Evolutionary conservation across 2,888 invertebrate species (phyloP).

Genomic region (Podotricha telesiphe): DNA sequence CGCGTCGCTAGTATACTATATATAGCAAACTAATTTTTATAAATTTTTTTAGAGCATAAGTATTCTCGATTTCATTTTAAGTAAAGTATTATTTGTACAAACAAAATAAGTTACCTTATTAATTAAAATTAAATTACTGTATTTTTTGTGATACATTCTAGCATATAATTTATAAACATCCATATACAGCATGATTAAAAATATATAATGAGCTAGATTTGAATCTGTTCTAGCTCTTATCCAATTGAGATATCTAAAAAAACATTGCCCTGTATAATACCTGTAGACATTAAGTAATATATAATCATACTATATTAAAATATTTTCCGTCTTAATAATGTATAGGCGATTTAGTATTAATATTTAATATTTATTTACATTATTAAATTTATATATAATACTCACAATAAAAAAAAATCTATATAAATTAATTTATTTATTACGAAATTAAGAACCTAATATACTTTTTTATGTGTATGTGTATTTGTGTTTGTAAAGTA

Average conservation of each 20-base stretch:
- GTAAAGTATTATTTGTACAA: too few relatives aligned
- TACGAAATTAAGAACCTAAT: background rate
- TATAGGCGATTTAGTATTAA: background rate
- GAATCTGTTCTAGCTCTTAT: too few relatives aligned
- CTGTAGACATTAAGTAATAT: background rate
- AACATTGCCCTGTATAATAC: background rate
- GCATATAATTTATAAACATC: too few relatives aligned
- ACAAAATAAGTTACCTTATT: too few relatives aligned
- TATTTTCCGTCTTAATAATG: background rate
- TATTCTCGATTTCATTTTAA: too few relatives aligned
- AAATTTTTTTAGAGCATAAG: too few relatives aligned
- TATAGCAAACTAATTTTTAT: too few relatives aligned
- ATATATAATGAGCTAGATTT: background rate
- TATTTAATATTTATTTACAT: background rate
- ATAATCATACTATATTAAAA: constrained; percentile 5
- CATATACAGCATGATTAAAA: too few relatives aligned
- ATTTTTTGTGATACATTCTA: too few relatives aligned
- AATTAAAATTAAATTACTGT: too few relatives aligned
- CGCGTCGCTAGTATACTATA: too few relatives aligned
- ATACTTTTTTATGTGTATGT: background rate
- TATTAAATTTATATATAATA: background rate
- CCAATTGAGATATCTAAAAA: background rate
- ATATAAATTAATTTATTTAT: background rate
- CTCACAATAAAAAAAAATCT: background rate
- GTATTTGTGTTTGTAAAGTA: background rate